These are phyloP conservation scores for Falco columbarius DNA, from an alignment of 2,797 vertebrate genomes.

Conservation along the genomic window DNA sequence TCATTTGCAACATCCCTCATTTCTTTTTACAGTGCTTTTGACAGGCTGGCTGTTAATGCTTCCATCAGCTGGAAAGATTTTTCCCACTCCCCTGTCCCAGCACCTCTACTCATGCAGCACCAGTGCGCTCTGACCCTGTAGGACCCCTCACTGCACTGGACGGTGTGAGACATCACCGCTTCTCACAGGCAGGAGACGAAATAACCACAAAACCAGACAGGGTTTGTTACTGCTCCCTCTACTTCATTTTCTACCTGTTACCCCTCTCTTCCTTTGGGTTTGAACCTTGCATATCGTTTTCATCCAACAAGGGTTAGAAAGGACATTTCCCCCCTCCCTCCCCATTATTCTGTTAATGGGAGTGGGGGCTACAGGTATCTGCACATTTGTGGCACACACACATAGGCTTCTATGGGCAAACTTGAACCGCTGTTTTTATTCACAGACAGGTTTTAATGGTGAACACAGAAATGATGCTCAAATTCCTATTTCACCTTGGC, in stretches of 20 bases:
- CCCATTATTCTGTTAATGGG: neutral
- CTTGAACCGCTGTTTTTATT: neutral
- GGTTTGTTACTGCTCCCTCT: neutral
- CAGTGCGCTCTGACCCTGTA: accelerated
- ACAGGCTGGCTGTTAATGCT: neutral
- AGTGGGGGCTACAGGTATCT: neutral
- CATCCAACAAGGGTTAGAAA: neutral
- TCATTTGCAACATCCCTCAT: neutral
- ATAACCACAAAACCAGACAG: neutral
- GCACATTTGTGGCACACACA: neutral
- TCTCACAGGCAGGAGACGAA: neutral
- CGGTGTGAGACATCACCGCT: neutral
- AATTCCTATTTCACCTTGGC: neutral
- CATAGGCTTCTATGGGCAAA: neutral
- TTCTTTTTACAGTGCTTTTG: neutral
- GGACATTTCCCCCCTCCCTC: neutral
- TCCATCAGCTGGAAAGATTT: neutral
- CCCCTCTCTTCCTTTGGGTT: neutral
- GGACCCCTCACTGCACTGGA: neutral
- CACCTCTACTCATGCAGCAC: too few relatives aligned
- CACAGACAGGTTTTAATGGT: neutral
- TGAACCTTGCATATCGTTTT: neutral
- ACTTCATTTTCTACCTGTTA: neutral
- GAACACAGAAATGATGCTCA: neutral
- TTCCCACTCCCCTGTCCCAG: neutral